These are phyloP conservation scores for Synchiropus splendidus DNA, from an alignment of 2,113 vertebrate species.

Conservation along the genomic window DNA sequence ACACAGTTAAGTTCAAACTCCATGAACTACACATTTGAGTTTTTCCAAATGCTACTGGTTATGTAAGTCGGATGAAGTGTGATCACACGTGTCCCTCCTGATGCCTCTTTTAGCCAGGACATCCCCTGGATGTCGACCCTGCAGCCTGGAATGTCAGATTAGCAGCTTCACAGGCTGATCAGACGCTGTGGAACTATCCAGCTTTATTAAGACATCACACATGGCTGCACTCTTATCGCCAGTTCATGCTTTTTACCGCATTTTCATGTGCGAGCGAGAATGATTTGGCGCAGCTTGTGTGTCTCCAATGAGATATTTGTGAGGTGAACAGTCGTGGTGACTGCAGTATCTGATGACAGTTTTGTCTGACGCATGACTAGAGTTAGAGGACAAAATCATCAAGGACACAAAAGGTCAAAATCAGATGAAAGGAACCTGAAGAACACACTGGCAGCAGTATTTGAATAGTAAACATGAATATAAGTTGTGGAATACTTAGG, in stretches of 20 bases:
- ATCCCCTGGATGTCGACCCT: conserved; percentile 21
- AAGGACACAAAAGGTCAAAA: conserved; percentile 47
- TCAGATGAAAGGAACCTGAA: neutral
- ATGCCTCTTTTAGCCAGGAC: conserved; percentile 37
- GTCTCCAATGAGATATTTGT: too few species aligned
- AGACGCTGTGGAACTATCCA: conserved; percentile 3
- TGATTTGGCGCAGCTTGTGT: too few species aligned
- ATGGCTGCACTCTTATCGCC: too few species aligned
- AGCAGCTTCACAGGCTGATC: conserved; percentile 17
- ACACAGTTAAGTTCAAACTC: neutral
- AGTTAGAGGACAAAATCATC: conserved; percentile 31
- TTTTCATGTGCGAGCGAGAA: too few species aligned
- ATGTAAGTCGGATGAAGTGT: too few species aligned
- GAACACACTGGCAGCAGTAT: neutral
- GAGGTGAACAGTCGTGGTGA: conserved; percentile 1
- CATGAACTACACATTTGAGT: too few species aligned
- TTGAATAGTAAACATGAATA: neutral
- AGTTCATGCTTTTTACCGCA: too few species aligned
- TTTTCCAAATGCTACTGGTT: too few species aligned
- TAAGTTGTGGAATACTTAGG: neutral
- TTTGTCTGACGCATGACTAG: conserved; percentile 22
- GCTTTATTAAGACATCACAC: conserved; percentile 15
- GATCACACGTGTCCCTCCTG: conserved; percentile 4
- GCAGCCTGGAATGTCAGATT: conserved; percentile 34
- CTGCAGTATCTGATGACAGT: conserved; percentile 37